Evolutionary conservation across 2,888 invertebrate species (phyloP).

Genomic region (Deilephila elpenor): DNA sequence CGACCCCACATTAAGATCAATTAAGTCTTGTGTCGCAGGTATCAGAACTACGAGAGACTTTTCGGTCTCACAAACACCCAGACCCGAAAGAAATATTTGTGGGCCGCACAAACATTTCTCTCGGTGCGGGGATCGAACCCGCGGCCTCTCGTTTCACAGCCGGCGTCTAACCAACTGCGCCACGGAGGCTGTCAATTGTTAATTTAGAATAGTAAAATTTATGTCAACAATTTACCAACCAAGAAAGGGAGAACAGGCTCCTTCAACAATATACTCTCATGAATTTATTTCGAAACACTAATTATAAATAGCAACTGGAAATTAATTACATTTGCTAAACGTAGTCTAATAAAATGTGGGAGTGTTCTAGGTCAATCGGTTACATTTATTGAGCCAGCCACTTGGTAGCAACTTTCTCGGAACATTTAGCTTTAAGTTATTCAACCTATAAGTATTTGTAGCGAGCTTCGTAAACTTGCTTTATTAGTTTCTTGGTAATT

Average conservation of each 20-base stretch:
- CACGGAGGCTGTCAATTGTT: too few relatives aligned
- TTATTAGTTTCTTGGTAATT: conserved; percentile 9
- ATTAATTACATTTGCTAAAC: conserved; percentile 20
- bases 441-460: not conserved
- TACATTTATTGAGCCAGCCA: conserved; percentile 3
- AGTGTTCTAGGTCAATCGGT: conserved; percentile 14
- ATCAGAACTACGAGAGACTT: too few relatives aligned
- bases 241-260: not conserved
- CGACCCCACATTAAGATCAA: too few relatives aligned
- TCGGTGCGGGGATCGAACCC: too few relatives aligned
- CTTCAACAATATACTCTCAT: conserved; percentile 1
- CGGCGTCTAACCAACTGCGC: too few relatives aligned
- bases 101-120: too few relatives aligned
- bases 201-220: not conserved
- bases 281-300: conserved; percentile 18
- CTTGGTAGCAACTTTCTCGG: conserved; percentile 17
- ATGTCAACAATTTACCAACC: not conserved
- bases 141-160: too few relatives aligned
- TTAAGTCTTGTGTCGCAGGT: too few relatives aligned
- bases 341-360: conserved; percentile 18
- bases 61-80: too few relatives aligned
- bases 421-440: conserved; percentile 11
- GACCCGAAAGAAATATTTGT: too few relatives aligned
- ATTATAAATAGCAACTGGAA: conserved; percentile 10
- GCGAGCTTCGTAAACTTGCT: not conserved